Conservation (phyloP, 2,888 invertebrate species). For the Tetranychus truncatus region DNA sequence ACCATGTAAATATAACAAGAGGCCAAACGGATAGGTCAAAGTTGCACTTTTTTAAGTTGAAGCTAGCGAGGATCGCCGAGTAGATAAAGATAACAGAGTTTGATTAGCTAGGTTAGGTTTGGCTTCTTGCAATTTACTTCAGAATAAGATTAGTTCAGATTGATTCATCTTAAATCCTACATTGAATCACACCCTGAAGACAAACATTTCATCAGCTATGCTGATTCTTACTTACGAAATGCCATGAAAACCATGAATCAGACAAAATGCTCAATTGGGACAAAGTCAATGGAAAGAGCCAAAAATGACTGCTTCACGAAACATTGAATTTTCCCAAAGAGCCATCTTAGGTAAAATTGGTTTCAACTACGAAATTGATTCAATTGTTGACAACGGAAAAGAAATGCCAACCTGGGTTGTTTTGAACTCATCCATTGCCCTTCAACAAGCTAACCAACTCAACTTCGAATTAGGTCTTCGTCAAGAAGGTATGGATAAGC, state of each 20-base stretch:
- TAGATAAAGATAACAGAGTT: too few relatives aligned
- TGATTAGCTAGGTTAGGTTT: too few relatives aligned
- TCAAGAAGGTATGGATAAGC: constrained; percentile 2
- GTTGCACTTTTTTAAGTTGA: too few relatives aligned
- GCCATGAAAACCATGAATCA: not conserved
- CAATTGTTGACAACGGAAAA: not conserved
- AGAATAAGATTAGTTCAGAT: too few relatives aligned
- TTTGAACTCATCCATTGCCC: not conserved
- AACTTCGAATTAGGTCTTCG: constrained; percentile 2
- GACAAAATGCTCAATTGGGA: not conserved
- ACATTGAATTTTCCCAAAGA: not conserved
- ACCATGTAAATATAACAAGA: too few relatives aligned
- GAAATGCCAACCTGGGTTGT: not conserved
- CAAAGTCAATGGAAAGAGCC: not conserved
- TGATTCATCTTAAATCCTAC: too few relatives aligned
- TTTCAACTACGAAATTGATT: not conserved
- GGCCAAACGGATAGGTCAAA: too few relatives aligned
- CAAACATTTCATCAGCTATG: not conserved
- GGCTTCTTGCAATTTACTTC: too few relatives aligned
- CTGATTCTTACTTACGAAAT: not conserved
- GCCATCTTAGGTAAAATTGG: not conserved
- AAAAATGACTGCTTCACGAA: not conserved
- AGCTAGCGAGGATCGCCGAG: too few relatives aligned
- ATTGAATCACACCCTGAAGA: not conserved
- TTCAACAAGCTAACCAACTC: not conserved